Percentiles rank a stretch among this genome's conserved stretches.
phyloP scores from a whole-genome alignment of 2,888 invertebrate genomes.

The Tridacna crocea region DNA sequence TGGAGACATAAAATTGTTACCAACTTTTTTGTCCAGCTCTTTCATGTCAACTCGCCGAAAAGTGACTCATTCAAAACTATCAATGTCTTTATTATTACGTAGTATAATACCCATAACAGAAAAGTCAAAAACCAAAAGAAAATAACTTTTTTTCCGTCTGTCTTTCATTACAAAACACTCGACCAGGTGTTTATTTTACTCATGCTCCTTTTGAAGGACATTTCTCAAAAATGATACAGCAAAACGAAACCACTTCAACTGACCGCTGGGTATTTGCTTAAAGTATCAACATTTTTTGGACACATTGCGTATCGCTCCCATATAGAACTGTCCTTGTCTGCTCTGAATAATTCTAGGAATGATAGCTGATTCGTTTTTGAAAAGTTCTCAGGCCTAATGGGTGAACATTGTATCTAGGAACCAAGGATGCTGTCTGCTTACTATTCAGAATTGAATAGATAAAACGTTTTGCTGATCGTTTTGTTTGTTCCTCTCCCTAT shows the following conservation, averaged over 20 bases:
- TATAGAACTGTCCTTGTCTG: too few relatives aligned
- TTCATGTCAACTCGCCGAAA: too few relatives aligned
- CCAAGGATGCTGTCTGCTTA: too few relatives aligned
- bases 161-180: background rate
- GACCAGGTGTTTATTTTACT: constrained; percentile 27
- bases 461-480: too few relatives aligned
- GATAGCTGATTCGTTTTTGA: too few relatives aligned
- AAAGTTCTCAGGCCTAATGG: too few relatives aligned
- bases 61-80: background rate
- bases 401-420: too few relatives aligned
- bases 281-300: constrained; percentile 31
- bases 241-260: constrained; percentile 9
- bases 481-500: too few relatives aligned
- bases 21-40: too few relatives aligned
- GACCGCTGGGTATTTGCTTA: constrained; percentile 27
- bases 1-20: too few relatives aligned
- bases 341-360: too few relatives aligned
- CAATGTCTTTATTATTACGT: background rate
- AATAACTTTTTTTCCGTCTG: background rate
- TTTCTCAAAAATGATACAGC: constrained; percentile 20
- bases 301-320: background rate
- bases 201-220: constrained; percentile 14
- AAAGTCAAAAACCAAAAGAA: background rate
- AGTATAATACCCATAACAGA: background rate
- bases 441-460: too few relatives aligned